phyloP scores from a whole-genome alignment of 2,113 vertebrate species.

The Rafetus swinhoei region DNA sequence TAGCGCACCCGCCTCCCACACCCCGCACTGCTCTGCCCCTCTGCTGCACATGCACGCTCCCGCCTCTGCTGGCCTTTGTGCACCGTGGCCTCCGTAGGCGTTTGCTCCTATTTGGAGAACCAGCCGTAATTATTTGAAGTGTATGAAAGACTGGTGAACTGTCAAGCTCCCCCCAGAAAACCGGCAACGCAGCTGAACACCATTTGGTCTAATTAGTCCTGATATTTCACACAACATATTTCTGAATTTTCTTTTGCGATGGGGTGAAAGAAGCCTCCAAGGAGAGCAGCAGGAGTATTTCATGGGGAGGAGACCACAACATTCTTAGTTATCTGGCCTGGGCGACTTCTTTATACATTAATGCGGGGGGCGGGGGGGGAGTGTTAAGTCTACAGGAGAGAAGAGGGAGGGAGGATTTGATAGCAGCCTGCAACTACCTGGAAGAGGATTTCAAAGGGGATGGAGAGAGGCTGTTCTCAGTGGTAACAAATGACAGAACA shows the following conservation, averaged over 20 bases:
- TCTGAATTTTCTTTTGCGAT: constrained; percentile 62
- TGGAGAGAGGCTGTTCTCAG: no score
- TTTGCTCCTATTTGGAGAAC: not conserved
- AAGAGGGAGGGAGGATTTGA: no score
- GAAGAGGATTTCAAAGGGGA: no score
- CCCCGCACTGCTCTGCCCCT: not conserved
- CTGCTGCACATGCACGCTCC: fast-evolving
- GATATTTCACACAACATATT: constrained; percentile 81
- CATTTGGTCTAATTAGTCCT: constrained; percentile 83
- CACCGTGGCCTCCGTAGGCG: constrained; percentile 12
- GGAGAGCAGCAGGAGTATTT: constrained; percentile 65
- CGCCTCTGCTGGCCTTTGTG: not conserved
- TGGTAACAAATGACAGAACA: no score
- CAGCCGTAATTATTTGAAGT: constrained; percentile 70
- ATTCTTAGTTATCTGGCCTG: not conserved
- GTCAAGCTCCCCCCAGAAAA: constrained; percentile 72
- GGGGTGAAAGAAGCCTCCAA: constrained; percentile 54
- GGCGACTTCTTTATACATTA: constrained; percentile 41
- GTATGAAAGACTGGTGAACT: constrained; percentile 66
- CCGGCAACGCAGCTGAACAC: constrained; percentile 75
- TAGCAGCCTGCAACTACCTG: no score
- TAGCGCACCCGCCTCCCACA: no score
- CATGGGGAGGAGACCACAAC: not conserved
- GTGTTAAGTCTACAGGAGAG: no score
- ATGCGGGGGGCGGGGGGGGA: not conserved